Conservation (phyloP, 2,113 vertebrate genomes). For the Indicator maculatus region DNA sequence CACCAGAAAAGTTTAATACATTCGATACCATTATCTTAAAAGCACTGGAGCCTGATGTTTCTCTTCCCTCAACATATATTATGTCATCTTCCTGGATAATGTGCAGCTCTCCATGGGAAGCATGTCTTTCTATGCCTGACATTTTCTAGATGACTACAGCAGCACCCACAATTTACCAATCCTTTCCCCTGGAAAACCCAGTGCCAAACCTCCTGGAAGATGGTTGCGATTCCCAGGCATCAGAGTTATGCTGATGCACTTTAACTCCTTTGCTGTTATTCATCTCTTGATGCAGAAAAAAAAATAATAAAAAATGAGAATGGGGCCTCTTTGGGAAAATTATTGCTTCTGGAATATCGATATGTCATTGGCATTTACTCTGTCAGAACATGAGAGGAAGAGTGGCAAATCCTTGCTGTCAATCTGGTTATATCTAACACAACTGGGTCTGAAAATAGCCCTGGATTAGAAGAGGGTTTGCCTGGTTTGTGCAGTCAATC, state of each 20-base stretch:
- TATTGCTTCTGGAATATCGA: neutral
- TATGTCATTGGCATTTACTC: neutral
- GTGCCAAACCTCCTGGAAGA: neutral
- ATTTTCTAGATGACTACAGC: neutral
- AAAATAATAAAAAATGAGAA: neutral
- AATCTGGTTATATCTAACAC: neutral
- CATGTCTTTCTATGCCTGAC: neutral
- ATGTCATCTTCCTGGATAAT: neutral
- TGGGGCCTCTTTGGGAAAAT: accelerated
- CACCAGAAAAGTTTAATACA: neutral
- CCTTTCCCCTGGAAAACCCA: neutral
- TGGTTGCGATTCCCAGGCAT: neutral
- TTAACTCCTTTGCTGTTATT: neutral
- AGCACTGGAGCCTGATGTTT: neutral
- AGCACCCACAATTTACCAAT: neutral
- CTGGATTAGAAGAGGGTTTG: neutral
- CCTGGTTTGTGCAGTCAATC: neutral
- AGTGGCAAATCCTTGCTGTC: neutral
- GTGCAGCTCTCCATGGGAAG: neutral
- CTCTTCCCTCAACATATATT: neutral
- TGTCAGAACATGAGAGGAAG: neutral
- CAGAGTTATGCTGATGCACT: neutral
- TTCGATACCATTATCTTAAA: neutral
- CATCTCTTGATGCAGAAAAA: neutral
- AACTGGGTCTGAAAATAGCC: neutral